Base-by-base conservation (phyloP, 2,113 vertebrate genomes). In the Sturnus vulgaris region DNA sequence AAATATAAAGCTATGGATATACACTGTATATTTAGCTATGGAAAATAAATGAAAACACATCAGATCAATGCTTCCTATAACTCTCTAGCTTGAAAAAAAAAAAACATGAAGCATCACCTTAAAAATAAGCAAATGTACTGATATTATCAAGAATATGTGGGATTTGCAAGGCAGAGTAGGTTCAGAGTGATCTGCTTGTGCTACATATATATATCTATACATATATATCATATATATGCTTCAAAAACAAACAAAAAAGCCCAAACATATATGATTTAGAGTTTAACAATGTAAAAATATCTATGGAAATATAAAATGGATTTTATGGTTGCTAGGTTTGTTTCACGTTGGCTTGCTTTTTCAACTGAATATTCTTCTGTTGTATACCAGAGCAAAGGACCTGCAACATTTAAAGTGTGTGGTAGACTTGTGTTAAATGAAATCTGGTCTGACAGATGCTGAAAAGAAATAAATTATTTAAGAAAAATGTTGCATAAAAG, bases 401-500 rank as follows among this genome's bases (percentile, higher is more conserved):
- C 61, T 78, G 82, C 64, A 96, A 87, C 75, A 71, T 97, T 94
- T 92, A 90, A 93, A 95, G 73, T 53, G 47, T 93, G 71, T 80
- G 53, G 78, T 73, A 95, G 88, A 92, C 53, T 79, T 92, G 69
- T 95, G 94, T 96, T 97, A 95, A 93, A 93, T 90, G 61, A 88
- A 95, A 97, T 95, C 75, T 94, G 84, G 30, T 81, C 69, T 97
- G 95, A 97, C 96, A 95, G 96, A 91, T 96, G 71, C 93, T 96
- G 93, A 94, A 92, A 84, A 79, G 80, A 82, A 40, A 92, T 97
- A 90, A 96, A 97, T 96, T 95, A 96, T 97, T 96, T 93, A 97
- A 94, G 90, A 88, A 89, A 94, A 95, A 92, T 49, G 68, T 87
- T 94, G 88, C 88, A 96, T 90, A 84, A 88, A 97, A 93, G 47